Evolutionary conservation across 1,140 invertebrate species (phyloP).

Genomic region (Neomicropteryx cornuta): DNA sequence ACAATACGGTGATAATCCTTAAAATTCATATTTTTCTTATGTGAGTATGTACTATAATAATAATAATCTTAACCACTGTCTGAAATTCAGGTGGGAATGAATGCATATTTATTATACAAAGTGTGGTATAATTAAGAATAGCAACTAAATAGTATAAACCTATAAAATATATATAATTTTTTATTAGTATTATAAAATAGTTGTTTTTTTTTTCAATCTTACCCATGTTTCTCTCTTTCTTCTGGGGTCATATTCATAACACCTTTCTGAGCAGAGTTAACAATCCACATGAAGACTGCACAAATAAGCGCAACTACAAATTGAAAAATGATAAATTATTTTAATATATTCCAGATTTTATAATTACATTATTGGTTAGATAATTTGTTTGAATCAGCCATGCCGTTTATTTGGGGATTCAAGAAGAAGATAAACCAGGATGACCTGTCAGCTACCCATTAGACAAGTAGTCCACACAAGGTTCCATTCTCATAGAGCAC

Average conservation of each 20-base stretch:
- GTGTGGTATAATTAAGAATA: no score
- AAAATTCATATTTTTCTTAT: no score
- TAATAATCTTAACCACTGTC: no score
- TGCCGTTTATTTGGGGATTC: not conserved
- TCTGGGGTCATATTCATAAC: conserved; percentile 70
- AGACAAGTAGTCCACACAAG: not conserved
- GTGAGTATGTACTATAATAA: no score
- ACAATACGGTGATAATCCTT: no score
- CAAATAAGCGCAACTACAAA: conserved; percentile 63
- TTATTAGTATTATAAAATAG: not conserved
- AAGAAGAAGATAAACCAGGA: not conserved
- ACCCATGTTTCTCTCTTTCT: conserved; percentile 42
- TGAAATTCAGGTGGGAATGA: no score
- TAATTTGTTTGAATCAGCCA: not conserved
- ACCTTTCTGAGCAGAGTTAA: conserved; percentile 56
- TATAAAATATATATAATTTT: not conserved
- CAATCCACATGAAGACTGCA: conserved; percentile 61
- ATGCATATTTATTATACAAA: no score
- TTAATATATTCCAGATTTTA: not conserved
- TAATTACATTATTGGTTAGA: conserved; percentile 1
- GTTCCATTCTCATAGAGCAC: not conserved
- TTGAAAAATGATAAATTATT: conserved; percentile 17
- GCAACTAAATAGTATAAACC: not conserved
- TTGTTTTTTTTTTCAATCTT: conserved; percentile 7
- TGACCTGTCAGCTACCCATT: not conserved